Conservation (phyloP, 2,888 invertebrate species). For the Rhagium mordax region DNA sequence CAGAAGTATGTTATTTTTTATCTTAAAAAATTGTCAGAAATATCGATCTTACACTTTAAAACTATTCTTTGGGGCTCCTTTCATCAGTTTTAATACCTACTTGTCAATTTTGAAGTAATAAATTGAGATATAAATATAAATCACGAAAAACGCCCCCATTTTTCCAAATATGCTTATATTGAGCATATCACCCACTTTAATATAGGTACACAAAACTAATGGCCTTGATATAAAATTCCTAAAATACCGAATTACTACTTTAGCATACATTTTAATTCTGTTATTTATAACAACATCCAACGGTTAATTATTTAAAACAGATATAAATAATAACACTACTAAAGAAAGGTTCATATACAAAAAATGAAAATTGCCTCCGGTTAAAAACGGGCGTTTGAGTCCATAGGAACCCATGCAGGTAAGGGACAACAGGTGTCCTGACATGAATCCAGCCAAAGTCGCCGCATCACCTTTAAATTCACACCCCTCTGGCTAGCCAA, state of each 20-base stretch:
- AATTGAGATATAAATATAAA: too few relatives aligned
- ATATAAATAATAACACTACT: background rate
- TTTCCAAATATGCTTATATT: too few relatives aligned
- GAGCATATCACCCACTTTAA: too few relatives aligned
- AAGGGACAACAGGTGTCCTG: slow-evolving; percentile 39
- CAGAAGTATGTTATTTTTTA: too few relatives aligned
- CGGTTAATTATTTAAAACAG: background rate
- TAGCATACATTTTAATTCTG: background rate
- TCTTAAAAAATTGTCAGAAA: too few relatives aligned
- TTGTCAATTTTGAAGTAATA: too few relatives aligned
- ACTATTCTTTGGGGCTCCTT: too few relatives aligned
- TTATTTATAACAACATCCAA: background rate
- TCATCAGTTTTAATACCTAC: too few relatives aligned
- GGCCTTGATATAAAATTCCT: background rate
- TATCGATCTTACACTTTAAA: too few relatives aligned
- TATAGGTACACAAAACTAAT: too few relatives aligned
- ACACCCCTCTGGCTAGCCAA: slow-evolving; percentile 36
- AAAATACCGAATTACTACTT: background rate
- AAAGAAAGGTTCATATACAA: slow-evolving; percentile 6
- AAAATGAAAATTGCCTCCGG: slow-evolving; percentile 39
- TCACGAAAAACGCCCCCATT: too few relatives aligned
- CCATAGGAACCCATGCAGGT: slow-evolving; percentile 14
- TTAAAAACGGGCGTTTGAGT: slow-evolving; percentile 19
- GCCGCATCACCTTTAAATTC: slow-evolving; percentile 29
- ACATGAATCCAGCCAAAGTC: slow-evolving; percentile 17